A percentile compares a stretch with the other conserved stretches of the same genome.
phyloP scores from a whole-genome alignment of 2,888 invertebrate species.

The Harpagoxenus sublaevis region DNA sequence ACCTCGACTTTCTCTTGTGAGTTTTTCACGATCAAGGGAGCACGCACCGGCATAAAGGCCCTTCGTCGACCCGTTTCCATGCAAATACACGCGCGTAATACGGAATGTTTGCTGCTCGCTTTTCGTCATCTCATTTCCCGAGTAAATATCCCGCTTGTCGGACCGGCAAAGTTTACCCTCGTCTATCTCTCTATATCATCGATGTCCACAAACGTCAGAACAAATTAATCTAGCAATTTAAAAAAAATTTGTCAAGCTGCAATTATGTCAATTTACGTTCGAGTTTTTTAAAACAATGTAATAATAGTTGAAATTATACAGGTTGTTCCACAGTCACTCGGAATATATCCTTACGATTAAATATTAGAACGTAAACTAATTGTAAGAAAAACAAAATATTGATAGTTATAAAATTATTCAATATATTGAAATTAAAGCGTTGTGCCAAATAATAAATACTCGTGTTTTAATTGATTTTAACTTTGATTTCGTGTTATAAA shows the following conservation, averaged over 20 bases:
- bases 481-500: not conserved
- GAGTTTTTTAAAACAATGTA: not conserved
- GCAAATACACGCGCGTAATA: slow-evolving; percentile 45
- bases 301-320: not conserved
- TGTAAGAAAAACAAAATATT: not conserved
- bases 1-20: slow-evolving; percentile 44
- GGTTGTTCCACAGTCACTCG: not conserved
- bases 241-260: not conserved
- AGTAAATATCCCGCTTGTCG: slow-evolving; percentile 52
- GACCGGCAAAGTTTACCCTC: slow-evolving; percentile 32
- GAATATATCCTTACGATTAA: not conserved
- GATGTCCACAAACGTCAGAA: slow-evolving; percentile 18
- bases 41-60: slow-evolving; percentile 51
- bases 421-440: not conserved
- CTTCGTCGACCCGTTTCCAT: slow-evolving; percentile 55
- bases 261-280: not conserved
- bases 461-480: not conserved
- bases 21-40: slow-evolving; percentile 60
- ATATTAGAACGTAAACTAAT: not conserved
- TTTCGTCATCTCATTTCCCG: slow-evolving; percentile 51
- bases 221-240: slow-evolving; percentile 28
- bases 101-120: slow-evolving; percentile 53
- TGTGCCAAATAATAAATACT: not conserved
- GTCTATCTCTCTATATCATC: slow-evolving; percentile 23
- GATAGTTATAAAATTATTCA: not conserved